These are phyloP conservation scores for Scaptomyza polygonia DNA, from an alignment of 2,888 invertebrate genomes.

Conservation along the genomic window DNA sequence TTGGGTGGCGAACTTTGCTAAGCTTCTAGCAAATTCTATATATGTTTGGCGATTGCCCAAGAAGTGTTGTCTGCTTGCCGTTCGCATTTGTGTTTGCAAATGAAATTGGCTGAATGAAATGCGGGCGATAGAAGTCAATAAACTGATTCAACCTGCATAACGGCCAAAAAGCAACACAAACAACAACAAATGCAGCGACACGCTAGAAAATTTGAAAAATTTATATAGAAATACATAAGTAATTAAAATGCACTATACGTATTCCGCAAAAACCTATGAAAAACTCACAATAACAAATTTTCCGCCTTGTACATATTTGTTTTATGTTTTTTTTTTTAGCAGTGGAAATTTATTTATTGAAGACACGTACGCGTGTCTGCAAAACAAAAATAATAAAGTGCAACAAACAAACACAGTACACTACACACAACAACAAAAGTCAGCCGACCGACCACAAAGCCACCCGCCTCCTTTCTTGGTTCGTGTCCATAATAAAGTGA, in stretches of 20 bases:
- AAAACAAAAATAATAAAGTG: constrained; percentile 18
- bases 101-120: constrained; percentile 31
- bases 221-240: constrained; percentile 54
- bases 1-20: constrained; percentile 59
- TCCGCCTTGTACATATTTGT: constrained; percentile 55
- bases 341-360: constrained; percentile 64
- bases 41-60: constrained; percentile 36
- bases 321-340: constrained; percentile 39
- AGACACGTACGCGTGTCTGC: constrained; percentile 60
- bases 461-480: constrained; percentile 21
- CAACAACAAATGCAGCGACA: constrained; percentile 39
- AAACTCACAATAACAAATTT: constrained; percentile 61
- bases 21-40: constrained; percentile 67
- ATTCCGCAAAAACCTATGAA: constrained; percentile 39
- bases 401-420: constrained; percentile 46
- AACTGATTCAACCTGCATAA: constrained; percentile 77
- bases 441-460: constrained; percentile 51
- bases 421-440: constrained; percentile 45
- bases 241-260: constrained; percentile 69
- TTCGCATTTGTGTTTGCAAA: constrained; percentile 13
- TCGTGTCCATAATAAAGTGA: constrained; percentile 52
- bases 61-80: constrained; percentile 11
- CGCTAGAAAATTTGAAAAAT: constrained; percentile 56
- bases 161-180: constrained; percentile 25
- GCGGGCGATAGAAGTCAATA: constrained; percentile 68